phyloP scores from a whole-genome alignment of 2,797 vertebrate genomes.

The Hypotaenidia okinawae region DNA sequence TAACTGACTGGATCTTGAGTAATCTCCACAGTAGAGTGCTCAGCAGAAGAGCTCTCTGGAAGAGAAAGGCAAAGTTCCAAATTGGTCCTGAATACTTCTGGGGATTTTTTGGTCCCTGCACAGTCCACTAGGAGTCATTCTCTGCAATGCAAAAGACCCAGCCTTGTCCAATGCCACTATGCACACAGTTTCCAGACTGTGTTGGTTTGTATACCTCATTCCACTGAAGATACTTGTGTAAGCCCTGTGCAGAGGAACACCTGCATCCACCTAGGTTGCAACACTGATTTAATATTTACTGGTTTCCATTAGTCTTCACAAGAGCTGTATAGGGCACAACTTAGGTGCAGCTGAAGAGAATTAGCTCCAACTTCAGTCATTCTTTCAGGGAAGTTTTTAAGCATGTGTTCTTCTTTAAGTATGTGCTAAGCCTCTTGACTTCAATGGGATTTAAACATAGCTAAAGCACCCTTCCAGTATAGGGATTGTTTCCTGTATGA shows the following conservation, averaged over 20 bases:
- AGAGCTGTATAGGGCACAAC: not conserved
- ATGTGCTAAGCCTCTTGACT: constrained; percentile 40
- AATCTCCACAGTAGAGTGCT: not conserved
- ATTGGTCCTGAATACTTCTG: not conserved
- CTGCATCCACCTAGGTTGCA: not conserved
- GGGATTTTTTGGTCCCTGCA: not conserved
- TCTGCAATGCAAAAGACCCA: not conserved
- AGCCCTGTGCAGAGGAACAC: not conserved
- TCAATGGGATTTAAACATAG: constrained; percentile 39
- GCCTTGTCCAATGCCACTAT: not conserved
- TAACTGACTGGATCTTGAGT: not conserved
- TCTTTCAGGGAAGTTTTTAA: constrained; percentile 38
- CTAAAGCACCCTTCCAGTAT: not conserved
- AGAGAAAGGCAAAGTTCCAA: not conserved
- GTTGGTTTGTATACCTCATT: not conserved
- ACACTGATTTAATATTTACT: not conserved
- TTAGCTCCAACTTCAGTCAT: constrained; percentile 43
- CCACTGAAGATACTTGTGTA: not conserved
- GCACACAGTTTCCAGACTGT: not conserved
- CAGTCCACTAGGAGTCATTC: not conserved
- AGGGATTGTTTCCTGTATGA: constrained; percentile 8
- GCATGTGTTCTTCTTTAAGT: constrained; percentile 48
- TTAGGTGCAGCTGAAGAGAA: constrained; percentile 11
- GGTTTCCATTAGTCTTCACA: not conserved
- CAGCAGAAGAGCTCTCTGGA: not conserved